Evolutionary conservation across 2,113 vertebrate genomes (phyloP).

Genomic region (Suricata suricatta): DNA sequence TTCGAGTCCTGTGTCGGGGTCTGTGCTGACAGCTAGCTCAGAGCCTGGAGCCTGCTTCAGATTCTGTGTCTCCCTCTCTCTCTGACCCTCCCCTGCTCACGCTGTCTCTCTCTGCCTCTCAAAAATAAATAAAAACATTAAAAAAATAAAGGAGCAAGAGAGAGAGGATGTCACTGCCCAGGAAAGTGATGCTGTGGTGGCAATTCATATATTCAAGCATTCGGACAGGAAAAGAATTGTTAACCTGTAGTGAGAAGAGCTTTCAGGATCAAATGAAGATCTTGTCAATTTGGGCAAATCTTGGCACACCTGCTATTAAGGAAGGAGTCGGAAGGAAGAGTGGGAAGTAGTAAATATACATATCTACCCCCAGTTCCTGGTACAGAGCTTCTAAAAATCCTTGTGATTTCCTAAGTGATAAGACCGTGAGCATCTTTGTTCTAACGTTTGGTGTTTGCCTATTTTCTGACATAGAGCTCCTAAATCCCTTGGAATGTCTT

Average conservation of each 20-base stretch:
- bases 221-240: neutral
- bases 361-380: neutral
- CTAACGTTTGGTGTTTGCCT: neutral
- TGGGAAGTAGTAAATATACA: neutral
- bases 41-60: no score
- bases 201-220: neutral
- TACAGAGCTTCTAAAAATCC: slow-evolving; percentile 15
- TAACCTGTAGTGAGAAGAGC: neutral
- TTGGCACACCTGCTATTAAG: neutral
- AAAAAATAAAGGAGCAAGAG: neutral
- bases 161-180: neutral
- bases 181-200: neutral
- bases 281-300: neutral
- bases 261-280: neutral
- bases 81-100: no score
- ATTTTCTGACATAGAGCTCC: neutral
- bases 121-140: no score
- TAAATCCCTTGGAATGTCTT: neutral
- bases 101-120: no score
- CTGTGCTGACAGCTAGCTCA: no score
- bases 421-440: neutral
- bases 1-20: no score
- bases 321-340: neutral
- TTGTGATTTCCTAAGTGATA: neutral
- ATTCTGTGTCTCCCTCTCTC: no score